Percentiles rank a stretch among this genome's conserved stretches.
Evolutionary conservation across 2,888 invertebrate species (phyloP).

Genomic region (Notodonta dromedarius): DNA sequence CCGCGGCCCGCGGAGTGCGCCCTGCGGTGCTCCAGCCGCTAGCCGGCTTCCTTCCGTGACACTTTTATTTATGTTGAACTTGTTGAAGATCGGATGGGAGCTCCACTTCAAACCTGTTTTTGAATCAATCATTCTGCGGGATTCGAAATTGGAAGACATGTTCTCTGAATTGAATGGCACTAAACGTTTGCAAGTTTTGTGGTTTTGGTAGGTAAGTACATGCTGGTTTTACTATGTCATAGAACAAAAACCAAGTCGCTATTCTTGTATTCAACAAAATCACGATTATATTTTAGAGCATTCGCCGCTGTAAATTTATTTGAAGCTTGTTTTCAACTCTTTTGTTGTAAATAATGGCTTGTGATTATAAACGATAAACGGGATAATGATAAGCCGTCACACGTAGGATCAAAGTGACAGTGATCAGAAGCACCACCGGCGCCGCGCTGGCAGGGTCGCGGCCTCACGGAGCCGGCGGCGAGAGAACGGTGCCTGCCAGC

Average conservation of each 20-base stretch:
- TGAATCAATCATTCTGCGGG: constrained; percentile 36
- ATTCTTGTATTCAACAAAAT: too few relatives aligned
- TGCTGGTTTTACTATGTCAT: too few relatives aligned
- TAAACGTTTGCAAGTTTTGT: not conserved
- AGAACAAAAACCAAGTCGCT: too few relatives aligned
- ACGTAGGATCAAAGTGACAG: constrained; percentile 9
- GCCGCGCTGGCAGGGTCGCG: not conserved
- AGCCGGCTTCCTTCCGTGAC: constrained; percentile 33
- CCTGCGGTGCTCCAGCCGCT: constrained; percentile 14
- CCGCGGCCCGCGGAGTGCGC: constrained; percentile 5
- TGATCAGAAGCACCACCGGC: constrained; percentile 2
- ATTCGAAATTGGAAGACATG: constrained; percentile 10
- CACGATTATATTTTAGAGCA: not conserved
- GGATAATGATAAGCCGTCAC: not conserved
- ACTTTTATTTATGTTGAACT: constrained; percentile 41
- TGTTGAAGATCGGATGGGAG: constrained; percentile 35
- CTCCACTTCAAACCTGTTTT: constrained; percentile 35
- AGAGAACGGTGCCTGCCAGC: constrained; percentile 1
- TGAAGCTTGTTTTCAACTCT: not conserved
- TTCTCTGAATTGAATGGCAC: not conserved
- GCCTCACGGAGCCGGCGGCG: not conserved
- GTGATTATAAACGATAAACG: not conserved
- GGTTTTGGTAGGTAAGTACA: not conserved
- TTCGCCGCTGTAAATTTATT: not conserved
- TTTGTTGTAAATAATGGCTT: not conserved